These are phyloP conservation scores for Trachelus troglodyta DNA, from an alignment of 2,888 invertebrate species.

Conservation along the genomic window DNA sequence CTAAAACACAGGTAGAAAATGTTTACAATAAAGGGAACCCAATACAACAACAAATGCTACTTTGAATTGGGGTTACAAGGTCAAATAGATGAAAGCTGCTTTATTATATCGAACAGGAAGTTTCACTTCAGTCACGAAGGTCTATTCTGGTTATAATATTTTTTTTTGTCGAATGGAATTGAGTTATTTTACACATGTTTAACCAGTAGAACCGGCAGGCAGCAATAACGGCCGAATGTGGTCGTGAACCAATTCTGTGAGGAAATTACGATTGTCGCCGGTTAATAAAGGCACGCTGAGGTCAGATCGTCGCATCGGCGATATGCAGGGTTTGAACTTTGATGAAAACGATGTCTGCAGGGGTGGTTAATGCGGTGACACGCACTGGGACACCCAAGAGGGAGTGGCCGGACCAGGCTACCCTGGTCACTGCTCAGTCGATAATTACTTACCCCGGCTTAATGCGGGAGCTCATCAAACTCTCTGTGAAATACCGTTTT, in stretches of 20 bases:
- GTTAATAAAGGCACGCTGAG: conserved; percentile 13
- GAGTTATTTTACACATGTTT: not conserved
- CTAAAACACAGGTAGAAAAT: too few relatives aligned
- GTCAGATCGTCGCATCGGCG: conserved; percentile 11
- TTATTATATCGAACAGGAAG: not conserved
- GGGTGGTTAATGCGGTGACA: conserved; percentile 56
- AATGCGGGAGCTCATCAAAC: conserved; percentile 52
- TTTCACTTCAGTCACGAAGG: not conserved
- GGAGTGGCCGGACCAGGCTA: conserved; percentile 51
- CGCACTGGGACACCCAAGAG: conserved; percentile 59
- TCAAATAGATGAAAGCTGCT: not conserved
- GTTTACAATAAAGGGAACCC: too few relatives aligned
- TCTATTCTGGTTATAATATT: not conserved
- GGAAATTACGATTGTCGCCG: not conserved
- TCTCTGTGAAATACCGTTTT: conserved; percentile 50
- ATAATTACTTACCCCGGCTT: conserved; percentile 58
- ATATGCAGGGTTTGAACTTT: conserved; percentile 55
- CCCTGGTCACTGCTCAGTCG: conserved; percentile 51
- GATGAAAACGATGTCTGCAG: conserved; percentile 50
- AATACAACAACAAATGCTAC: too few relatives aligned
- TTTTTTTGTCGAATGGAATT: not conserved
- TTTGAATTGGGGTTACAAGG: too few relatives aligned
- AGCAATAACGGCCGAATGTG: not conserved
- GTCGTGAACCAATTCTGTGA: not conserved
- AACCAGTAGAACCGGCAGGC: not conserved